Percentiles rank a stretch among this genome's conserved stretches.
Evolutionary conservation across 2,113 vertebrate species (phyloP).

Genomic region (Taxidea taxus): DNA sequence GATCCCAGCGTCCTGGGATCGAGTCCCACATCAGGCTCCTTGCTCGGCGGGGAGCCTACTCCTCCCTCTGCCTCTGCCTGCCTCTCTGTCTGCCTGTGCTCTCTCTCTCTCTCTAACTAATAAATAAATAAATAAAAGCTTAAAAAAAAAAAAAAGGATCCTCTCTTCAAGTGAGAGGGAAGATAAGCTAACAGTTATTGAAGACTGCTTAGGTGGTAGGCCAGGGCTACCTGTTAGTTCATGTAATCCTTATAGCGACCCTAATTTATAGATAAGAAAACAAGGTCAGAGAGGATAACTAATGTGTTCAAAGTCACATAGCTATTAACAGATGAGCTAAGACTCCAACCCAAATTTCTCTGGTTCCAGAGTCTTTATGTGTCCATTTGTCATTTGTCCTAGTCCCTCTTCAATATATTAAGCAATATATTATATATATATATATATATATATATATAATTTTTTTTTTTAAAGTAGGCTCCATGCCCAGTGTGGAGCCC

Average conservation of each 20-base stretch:
- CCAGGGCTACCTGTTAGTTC: slow-evolving; percentile 8
- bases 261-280: neutral
- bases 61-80: too few species aligned
- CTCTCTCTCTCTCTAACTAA: too few species aligned
- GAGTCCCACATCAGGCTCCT: too few species aligned
- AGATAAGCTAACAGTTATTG: slow-evolving; percentile 2
- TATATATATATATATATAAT: too few species aligned
- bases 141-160: slow-evolving; percentile 27
- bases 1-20: too few species aligned
- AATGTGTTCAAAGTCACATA: neutral
- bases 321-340: neutral
- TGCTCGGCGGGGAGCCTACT: too few species aligned
- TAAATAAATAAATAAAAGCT: too few species aligned
- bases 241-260: neutral
- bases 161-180: neutral
- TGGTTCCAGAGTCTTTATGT: neutral
- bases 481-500: neutral
- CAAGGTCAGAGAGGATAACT: neutral
- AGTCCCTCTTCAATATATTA: neutral
- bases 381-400: neutral
- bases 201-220: neutral
- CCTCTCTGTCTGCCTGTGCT: too few species aligned
- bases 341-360: neutral
- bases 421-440: too few species aligned
- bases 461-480: neutral